Conservation (phyloP, 2,797 vertebrate genomes). For the Spinus pinus region DNA sequence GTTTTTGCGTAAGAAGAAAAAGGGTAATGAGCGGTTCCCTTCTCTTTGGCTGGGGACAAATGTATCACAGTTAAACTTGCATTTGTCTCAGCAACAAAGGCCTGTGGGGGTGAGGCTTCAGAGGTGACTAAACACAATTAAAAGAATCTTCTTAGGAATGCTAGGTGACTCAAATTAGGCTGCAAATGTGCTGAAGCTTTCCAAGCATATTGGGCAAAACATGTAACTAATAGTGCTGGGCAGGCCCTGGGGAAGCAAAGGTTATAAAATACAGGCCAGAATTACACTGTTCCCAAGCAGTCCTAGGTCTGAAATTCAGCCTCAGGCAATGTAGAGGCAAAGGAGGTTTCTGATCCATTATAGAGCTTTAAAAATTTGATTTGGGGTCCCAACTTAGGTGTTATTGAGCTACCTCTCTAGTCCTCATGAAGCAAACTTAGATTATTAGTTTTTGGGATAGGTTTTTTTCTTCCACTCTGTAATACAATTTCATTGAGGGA, state of each 20-base stretch:
- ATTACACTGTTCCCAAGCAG: background rate
- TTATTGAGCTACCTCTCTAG: background rate
- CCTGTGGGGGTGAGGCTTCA: background rate
- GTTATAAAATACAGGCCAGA: background rate
- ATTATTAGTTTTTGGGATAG: background rate
- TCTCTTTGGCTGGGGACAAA: background rate
- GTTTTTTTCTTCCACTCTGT: background rate
- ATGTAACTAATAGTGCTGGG: background rate
- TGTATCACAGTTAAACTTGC: background rate
- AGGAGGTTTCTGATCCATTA: background rate
- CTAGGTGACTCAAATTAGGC: background rate
- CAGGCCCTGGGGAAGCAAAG: background rate
- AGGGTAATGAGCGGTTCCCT: constrained; percentile 60
- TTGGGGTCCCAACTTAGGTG: background rate
- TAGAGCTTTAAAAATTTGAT: background rate
- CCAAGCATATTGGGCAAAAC: background rate
- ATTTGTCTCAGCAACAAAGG: background rate
- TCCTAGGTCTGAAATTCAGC: background rate
- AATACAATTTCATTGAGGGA: background rate
- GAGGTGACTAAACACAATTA: background rate
- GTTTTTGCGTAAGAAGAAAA: constrained; percentile 71
- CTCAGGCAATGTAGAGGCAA: background rate
- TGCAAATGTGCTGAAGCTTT: background rate
- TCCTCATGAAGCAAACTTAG: background rate
- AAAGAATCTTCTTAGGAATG: background rate